These are phyloP conservation scores for Poeciliopsis prolifica DNA, from an alignment of 2,113 vertebrate species.

Conservation along the genomic window DNA sequence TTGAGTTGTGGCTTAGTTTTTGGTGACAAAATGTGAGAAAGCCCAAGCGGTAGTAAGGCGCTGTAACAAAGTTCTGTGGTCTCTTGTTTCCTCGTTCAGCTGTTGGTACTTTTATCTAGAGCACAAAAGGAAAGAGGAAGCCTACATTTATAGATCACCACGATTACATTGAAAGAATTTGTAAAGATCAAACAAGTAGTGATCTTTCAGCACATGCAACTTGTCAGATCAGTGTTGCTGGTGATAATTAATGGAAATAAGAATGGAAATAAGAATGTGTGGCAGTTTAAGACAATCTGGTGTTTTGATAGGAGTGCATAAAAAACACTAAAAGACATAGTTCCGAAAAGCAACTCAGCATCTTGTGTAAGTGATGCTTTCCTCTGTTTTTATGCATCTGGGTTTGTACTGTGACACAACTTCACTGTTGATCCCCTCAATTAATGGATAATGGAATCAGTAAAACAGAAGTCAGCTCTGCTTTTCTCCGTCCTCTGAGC, in stretches of 20 bases:
- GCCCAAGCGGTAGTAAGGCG: too few species aligned
- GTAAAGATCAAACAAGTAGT: background rate
- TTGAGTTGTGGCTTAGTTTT: too few species aligned
- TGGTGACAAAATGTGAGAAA: too few species aligned
- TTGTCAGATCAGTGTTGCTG: background rate
- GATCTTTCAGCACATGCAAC: background rate
- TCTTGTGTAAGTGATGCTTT: too few species aligned
- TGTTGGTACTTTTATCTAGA: background rate
- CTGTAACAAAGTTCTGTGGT: too few species aligned
- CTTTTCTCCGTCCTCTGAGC: background rate
- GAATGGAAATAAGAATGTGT: background rate
- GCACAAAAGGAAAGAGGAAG: background rate
- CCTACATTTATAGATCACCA: too few species aligned
- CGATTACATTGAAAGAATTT: background rate
- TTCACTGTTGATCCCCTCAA: too few species aligned
- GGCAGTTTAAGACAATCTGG: background rate
- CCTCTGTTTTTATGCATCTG: too few species aligned
- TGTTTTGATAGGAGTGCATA: background rate
- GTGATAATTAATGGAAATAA: background rate
- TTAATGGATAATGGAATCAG: background rate
- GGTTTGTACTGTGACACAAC: too few species aligned
- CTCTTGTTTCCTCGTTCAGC: background rate
- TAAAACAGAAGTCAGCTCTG: background rate
- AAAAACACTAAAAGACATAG: too few species aligned
- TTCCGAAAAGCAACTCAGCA: too few species aligned